These are phyloP conservation scores for Denticeps clupeoides DNA, from an alignment of 2,797 vertebrate species.

Conservation along the genomic window DNA sequence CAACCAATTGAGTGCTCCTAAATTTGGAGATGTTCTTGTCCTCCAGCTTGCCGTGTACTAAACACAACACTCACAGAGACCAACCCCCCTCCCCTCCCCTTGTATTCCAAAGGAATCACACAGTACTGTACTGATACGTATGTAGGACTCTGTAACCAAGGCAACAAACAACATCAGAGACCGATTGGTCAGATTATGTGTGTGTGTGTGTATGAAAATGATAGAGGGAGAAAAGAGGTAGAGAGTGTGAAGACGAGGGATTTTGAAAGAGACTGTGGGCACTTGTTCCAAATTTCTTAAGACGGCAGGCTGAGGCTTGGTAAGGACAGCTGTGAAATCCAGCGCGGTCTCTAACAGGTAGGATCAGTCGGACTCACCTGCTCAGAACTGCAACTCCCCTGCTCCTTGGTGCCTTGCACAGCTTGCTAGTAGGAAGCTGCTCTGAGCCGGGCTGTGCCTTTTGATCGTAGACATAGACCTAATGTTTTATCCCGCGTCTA, in stretches of 20 bases:
- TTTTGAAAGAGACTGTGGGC: not conserved
- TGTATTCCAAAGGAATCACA: conserved; percentile 31
- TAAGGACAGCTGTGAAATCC: not conserved
- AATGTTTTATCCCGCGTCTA: too few species aligned
- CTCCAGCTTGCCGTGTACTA: conserved; percentile 20
- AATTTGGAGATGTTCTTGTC: conserved; percentile 17
- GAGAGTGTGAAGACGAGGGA: not conserved
- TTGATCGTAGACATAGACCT: too few species aligned
- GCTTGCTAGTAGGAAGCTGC: too few species aligned
- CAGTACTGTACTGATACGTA: conserved; percentile 45
- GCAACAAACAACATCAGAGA: conserved; percentile 70
- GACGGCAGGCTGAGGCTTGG: not conserved
- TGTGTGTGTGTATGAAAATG: not conserved
- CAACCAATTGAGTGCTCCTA: conserved; percentile 3
- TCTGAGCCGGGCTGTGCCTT: too few species aligned
- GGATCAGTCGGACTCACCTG: conserved; percentile 1
- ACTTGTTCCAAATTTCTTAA: conserved; percentile 10
- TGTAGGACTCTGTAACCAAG: conserved; percentile 62
- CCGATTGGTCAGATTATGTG: conserved; percentile 52
- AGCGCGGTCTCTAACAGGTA: conserved; percentile 11
- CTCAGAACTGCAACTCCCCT: too few species aligned
- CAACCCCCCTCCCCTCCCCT: not conserved
- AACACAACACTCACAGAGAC: not conserved
- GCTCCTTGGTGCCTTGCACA: too few species aligned
- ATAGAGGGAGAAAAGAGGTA: not conserved